Evolutionary conservation across 2,113 vertebrate genomes (phyloP).

Genomic region (Ceyx melanurus): DNA sequence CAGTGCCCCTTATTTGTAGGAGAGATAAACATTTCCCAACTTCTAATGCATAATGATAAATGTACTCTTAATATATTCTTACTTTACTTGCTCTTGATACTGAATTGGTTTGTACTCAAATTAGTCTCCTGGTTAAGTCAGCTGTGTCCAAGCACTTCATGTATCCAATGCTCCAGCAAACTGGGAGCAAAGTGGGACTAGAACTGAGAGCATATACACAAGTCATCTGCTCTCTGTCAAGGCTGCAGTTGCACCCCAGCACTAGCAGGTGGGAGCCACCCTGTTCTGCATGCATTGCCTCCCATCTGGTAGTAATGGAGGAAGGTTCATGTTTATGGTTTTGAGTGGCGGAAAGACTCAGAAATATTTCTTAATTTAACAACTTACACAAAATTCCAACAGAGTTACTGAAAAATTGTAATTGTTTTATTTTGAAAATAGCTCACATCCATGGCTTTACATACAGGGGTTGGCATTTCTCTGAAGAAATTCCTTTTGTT

Average conservation of each 20-base stretch:
- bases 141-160: background rate
- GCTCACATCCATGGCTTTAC: background rate
- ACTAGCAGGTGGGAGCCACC: background rate
- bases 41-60: background rate
- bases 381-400: background rate
- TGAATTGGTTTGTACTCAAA: background rate
- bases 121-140: background rate
- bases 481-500: background rate
- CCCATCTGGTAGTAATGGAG: background rate
- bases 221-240: background rate
- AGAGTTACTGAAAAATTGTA: background rate
- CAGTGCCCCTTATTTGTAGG: background rate
- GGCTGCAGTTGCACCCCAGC: background rate
- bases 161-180: background rate
- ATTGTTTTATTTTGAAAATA: background rate
- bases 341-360: background rate
- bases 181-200: background rate
- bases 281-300: background rate
- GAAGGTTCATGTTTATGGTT: background rate
- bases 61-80: background rate
- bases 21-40: background rate
- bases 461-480: background rate
- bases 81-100: background rate
- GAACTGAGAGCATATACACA: background rate
- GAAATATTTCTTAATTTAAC: background rate